Conservation (phyloP, 2,888 invertebrate species). For the Coelopa pilipes region DNA sequence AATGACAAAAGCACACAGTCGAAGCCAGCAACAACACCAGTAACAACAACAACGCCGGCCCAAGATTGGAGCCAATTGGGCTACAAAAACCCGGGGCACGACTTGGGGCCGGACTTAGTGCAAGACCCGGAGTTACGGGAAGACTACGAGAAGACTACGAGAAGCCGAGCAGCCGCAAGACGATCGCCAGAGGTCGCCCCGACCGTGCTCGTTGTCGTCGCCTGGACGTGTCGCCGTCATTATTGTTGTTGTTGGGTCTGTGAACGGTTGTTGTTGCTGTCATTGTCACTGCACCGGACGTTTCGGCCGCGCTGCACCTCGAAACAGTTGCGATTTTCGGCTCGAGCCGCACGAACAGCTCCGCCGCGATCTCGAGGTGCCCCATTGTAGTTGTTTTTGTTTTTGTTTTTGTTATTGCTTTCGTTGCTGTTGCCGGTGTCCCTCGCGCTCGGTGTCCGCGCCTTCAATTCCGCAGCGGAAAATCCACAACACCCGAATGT, state of each 20-base stretch:
- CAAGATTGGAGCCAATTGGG: neutral
- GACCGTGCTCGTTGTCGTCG: no score
- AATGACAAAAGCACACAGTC: constrained; percentile 24
- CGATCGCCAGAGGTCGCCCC: no score
- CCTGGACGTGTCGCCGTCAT: constrained; percentile 2
- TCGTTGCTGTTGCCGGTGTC: neutral
- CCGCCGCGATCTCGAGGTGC: no score
- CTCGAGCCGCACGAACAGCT: neutral
- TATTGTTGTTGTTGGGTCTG: neutral
- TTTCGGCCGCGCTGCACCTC: constrained; percentile 23
- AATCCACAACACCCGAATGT: neutral
- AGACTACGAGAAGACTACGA: neutral
- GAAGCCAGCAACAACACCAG: neutral
- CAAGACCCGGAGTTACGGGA: neutral
- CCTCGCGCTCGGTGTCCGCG: neutral
- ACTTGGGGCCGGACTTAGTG: constrained; percentile 11
- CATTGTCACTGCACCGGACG: neutral
- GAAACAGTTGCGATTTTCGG: constrained; percentile 28
- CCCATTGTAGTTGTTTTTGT: no score
- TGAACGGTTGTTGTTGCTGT: constrained; percentile 23
- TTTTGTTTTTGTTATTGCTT: neutral
- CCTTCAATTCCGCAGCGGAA: neutral
- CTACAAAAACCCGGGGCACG: constrained; percentile 3
- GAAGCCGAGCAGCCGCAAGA: no score
- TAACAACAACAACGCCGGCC: no score